Evolutionary conservation across 2,888 invertebrate species (phyloP), one percentile per base, ranked within the genome.

Genomic region (Phyllotreta cruciferae): DNA sequence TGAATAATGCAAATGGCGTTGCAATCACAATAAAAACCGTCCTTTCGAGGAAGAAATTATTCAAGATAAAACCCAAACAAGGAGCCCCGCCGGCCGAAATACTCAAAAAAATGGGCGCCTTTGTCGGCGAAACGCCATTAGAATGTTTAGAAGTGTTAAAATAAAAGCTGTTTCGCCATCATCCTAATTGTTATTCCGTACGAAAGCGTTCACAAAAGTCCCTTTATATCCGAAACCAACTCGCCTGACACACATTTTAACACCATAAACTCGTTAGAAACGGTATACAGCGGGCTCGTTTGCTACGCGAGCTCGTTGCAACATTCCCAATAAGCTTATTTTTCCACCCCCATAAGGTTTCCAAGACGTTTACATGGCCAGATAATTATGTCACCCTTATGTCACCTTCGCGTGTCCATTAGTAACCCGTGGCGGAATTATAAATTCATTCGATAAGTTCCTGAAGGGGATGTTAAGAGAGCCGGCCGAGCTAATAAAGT

Each of bases 171-270:
- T 50, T 60, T 63, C 55, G 34, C 39, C 42, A 37, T 4, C 38
- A n/a, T 44, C 55, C 60, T 60, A 60, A 60, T 63, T 63, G 55
- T 39, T 56, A 63, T 63, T 63, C 63, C 44, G 56, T 55, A 24
- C 39, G 37, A 54, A 56, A 37, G 56, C 52, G 50, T 60, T 44
- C 36, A 56, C 50, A 49, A 56, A 56, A 42, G 57, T 50, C 50
- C 50, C 57, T 58, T 57, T 57, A 56, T 56, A 24, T 24, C 24
- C 24, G 24, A 24, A 24, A 24, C 24, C 1, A 24, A 24, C 24
- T 24, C 24, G 24, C 24, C 24, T 4, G 24, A 24, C 24, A 4
- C 24, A 24, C 24, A 3, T 24, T 24, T 24, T 24, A 24, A 24
- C 24, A 24, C 24, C 24, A 4, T 24, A 24, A 24, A 24, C 24